Evolutionary conservation across 2,797 vertebrate species (phyloP).

Genomic region (Peromyscus aztecus): DNA sequence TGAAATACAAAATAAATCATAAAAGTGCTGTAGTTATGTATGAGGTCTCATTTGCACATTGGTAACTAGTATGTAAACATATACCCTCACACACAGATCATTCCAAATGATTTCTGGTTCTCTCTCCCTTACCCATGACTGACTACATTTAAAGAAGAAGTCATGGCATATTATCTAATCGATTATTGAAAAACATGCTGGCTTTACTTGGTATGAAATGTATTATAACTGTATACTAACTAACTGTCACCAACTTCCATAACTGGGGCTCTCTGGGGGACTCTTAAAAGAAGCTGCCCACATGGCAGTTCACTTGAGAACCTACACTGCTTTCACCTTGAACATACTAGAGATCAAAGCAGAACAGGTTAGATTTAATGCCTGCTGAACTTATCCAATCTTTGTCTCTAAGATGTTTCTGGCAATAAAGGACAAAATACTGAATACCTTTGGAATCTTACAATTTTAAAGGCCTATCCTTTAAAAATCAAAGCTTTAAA

Average conservation of each 20-base stretch:
- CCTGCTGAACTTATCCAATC: constrained; percentile 36
- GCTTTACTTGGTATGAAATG: constrained; percentile 65
- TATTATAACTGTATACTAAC: constrained; percentile 45
- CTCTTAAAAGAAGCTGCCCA: constrained; percentile 64
- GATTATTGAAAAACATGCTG: constrained; percentile 65
- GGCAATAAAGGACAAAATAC: constrained; percentile 60
- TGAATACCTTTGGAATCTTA: constrained; percentile 57
- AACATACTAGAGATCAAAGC: constrained; percentile 33
- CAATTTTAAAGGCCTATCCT: constrained; percentile 41
- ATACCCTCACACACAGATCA: background rate
- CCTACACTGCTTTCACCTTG: constrained; percentile 71
- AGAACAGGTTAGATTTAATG: constrained; percentile 58
- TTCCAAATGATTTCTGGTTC: constrained; percentile 62
- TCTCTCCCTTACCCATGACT: constrained; percentile 59
- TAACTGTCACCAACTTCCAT: constrained; percentile 53
- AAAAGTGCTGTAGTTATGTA: constrained; percentile 75
- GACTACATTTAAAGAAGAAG: constrained; percentile 56
- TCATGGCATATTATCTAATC: constrained; percentile 44
- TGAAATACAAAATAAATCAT: constrained; percentile 83
- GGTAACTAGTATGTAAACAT: constrained; percentile 31
- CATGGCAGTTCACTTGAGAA: background rate
- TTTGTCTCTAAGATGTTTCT: constrained; percentile 65
- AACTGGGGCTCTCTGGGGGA: constrained; percentile 49
- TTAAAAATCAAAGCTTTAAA: constrained; percentile 86
- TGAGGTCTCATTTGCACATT: constrained; percentile 69